Conservation (phyloP, 2,888 invertebrate species). For the Ectemnius lituratus region DNA sequence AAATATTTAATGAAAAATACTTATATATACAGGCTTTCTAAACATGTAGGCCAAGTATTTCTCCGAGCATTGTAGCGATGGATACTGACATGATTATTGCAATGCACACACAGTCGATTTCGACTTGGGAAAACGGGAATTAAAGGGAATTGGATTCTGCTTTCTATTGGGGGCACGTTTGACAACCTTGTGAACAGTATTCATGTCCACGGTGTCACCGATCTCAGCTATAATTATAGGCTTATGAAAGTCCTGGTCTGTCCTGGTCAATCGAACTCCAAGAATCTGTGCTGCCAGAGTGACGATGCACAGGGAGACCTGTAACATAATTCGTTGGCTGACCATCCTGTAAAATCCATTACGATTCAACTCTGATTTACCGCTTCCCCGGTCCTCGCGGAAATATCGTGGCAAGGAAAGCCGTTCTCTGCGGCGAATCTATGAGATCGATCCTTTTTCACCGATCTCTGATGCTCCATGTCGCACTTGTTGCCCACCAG, state of each 20-base stretch:
- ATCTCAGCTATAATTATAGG: conserved; percentile 84
- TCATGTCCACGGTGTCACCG: conserved; percentile 74
- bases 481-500: conserved; percentile 87
- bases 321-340: conserved; percentile 51
- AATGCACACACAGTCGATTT: conserved; percentile 80
- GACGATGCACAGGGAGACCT: conserved; percentile 84
- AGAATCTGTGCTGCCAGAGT: conserved; percentile 85
- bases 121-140: conserved; percentile 63
- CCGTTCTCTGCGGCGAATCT: conserved; percentile 83
- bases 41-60: conserved; percentile 4
- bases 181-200: conserved; percentile 66
- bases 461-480: conserved; percentile 86
- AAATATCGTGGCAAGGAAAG: conserved; percentile 82
- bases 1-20: conserved; percentile 12
- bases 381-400: conserved; percentile 87
- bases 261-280: conserved; percentile 82
- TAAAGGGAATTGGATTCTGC: conserved; percentile 60
- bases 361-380: conserved; percentile 75
- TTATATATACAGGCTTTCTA: conserved; percentile 19
- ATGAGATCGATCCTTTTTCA: conserved; percentile 83
- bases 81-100: conserved; percentile 66
- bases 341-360: neutral
- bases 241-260: conserved; percentile 84
- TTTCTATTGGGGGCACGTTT: conserved; percentile 72
- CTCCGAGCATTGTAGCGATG: neutral